Evolutionary conservation across 2,888 invertebrate genomes (phyloP), one percentile per base, ranked within the genome.

Genomic region (Fissipunctia ypsillon): DNA sequence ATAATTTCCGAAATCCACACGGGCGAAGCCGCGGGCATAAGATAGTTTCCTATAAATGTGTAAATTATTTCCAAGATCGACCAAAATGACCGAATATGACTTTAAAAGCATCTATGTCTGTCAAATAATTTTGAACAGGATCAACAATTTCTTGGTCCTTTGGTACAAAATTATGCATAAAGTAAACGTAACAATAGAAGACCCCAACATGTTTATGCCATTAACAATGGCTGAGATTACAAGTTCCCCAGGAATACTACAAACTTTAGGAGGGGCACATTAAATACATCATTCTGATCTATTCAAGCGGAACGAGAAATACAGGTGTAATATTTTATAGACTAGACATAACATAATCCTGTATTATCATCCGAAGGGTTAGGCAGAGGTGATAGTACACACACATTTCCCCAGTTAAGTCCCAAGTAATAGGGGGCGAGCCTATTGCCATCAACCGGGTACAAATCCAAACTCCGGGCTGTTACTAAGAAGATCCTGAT

Each of bases 251-350:
- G 45, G 22, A 35, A 52, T 25, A 50, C 22, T n/a, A 3, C 25
- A 4, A 43, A 28, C 16, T 16, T 63, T 6, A 54, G 3, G 19
- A 43, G n/a, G 16, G 10, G 22, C 35, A 25, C 28, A 10, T 56
- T 48, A 12, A 63, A 68, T 64, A 22, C 2, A 54, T 48, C 22
- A 59, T 69, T 16, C 12, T 50, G 60, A 63, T 28, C 16, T 35
- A 67, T 61, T 54, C 57, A 66, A 54, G n/a, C 52, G 31, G 3
- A 52, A 31, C 28, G 19, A 77, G 57, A 77, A 81, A 63, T 43
- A 67, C 66, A 38, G 35, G 66, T 81, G 43, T 57, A 48, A 59
- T 43, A 63, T 68, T 63, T 64, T 63, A 38, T 28, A 25, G 14
- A 48, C 28, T 3, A 25, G 28, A 31, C 10, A 54, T 28, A 28